A percentile compares a stretch with the other conserved stretches of the same genome.
Conservation (phyloP, 2,113 vertebrate genomes). For the Cavia porcellus region DNA sequence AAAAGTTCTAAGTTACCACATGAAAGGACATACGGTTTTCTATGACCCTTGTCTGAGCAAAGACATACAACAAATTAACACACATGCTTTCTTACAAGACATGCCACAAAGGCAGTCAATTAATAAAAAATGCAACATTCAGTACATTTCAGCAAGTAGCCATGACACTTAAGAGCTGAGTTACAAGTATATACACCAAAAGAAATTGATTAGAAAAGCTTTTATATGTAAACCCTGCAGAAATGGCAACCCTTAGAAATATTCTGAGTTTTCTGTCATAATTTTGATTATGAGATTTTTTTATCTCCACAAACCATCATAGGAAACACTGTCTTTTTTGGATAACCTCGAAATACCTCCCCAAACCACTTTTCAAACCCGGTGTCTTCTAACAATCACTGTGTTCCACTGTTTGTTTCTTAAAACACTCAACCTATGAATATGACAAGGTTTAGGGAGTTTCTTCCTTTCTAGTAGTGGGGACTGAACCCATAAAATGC, state of each 20-base stretch:
- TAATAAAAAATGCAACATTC: constrained; percentile 4
- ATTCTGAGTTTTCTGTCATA: not conserved
- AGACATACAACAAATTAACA: not conserved
- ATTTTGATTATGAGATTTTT: not conserved
- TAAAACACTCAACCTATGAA: not conserved
- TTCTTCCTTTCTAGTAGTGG: too few species aligned
- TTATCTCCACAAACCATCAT: not conserved
- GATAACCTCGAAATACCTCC: constrained; percentile 15
- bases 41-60: constrained; percentile 6
- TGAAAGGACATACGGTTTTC: constrained; percentile 52
- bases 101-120: constrained; percentile 19
- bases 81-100: constrained; percentile 2
- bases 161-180: not conserved
- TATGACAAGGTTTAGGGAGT: not conserved
- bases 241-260: not conserved
- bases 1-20: constrained; percentile 53
- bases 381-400: not conserved
- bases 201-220: not conserved
- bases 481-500: not conserved
- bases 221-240: not conserved
- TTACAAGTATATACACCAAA: not conserved
- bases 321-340: not conserved
- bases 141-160: not conserved
- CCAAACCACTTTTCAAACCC: constrained; percentile 23
- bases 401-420: not conserved